These are phyloP conservation scores for Drosophila affinis DNA, from an alignment of 2,888 invertebrate genomes.

Conservation along the genomic window DNA sequence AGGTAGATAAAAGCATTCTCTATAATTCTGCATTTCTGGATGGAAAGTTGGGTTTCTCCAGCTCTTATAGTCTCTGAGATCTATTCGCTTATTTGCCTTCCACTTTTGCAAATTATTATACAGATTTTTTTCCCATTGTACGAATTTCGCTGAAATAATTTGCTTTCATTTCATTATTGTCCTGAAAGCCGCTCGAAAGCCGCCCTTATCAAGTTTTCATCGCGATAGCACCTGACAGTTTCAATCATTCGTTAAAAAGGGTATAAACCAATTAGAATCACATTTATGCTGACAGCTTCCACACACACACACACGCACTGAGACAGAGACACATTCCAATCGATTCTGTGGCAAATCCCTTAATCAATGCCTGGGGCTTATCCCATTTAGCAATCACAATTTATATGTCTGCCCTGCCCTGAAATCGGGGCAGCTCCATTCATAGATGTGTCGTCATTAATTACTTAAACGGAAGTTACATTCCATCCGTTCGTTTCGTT, in stretches of 20 bases:
- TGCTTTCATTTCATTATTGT: background rate
- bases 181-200: background rate
- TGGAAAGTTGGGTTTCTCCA: too few relatives aligned
- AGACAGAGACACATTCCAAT: conserved; percentile 3
- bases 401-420: conserved; percentile 28
- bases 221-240: background rate
- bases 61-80: too few relatives aligned
- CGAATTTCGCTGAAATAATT: background rate
- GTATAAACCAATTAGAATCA: conserved; percentile 43
- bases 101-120: background rate
- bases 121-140: background rate
- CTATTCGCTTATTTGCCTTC: too few relatives aligned
- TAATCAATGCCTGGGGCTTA: conserved; percentile 40
- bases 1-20: too few relatives aligned
- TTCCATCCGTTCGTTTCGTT: conserved; percentile 44
- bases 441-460: conserved; percentile 46
- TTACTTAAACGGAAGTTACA: conserved; percentile 51
- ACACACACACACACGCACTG: background rate
- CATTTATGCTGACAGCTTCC: conserved; percentile 42
- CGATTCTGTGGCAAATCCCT: conserved; percentile 35
- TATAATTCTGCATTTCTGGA: too few relatives aligned
- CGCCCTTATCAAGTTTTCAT: background rate
- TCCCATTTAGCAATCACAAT: conserved; percentile 46
- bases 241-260: conserved; percentile 12
- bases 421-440: conserved; percentile 25